A percentile compares a stretch with the other conserved stretches of the same genome.
These are phyloP conservation scores for Microctenopoma lineatum DNA, from an alignment of 2,797 vertebrate genomes.

Conservation along the genomic window DNA sequence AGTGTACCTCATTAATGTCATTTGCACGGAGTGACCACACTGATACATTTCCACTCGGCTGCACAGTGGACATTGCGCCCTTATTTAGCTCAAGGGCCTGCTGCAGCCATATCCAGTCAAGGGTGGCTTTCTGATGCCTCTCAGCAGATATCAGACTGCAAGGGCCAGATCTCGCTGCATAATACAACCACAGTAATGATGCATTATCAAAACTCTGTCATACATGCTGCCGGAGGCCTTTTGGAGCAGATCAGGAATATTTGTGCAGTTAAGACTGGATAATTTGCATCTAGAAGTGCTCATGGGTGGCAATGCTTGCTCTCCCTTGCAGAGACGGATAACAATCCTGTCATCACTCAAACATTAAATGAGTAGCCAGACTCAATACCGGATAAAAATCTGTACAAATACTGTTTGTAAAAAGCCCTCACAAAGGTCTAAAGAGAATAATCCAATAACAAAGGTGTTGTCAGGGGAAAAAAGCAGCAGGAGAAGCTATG, in stretches of 20 bases:
- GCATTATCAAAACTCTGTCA: conserved; percentile 52
- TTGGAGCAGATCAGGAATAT: conserved; percentile 54
- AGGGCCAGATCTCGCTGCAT: conserved; percentile 59
- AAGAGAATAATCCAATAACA: conserved; percentile 34
- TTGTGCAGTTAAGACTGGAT: conserved; percentile 42
- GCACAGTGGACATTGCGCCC: conserved; percentile 78
- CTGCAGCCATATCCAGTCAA: conserved; percentile 78
- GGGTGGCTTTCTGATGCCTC: conserved; percentile 72
- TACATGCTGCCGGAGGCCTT: conserved; percentile 50
- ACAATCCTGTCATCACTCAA: neutral
- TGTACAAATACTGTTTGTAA: neutral
- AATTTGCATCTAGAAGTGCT: conserved; percentile 47
- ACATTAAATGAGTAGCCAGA: neutral
- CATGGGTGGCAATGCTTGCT: conserved; percentile 1
- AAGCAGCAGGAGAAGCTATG: conserved; percentile 51
- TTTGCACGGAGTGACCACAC: conserved; percentile 78
- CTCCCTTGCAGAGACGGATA: conserved; percentile 12
- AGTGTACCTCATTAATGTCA: conserved; percentile 81
- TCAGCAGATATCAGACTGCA: conserved; percentile 41
- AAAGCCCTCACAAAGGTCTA: conserved; percentile 32
- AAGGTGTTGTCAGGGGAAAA: conserved; percentile 47
- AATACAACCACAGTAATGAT: conserved; percentile 54
- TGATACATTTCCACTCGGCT: conserved; percentile 76
- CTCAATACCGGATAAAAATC: neutral
- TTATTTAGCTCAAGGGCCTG: conserved; percentile 78